These are phyloP conservation scores for Trypoxylon attenuatum DNA, from an alignment of 2,888 invertebrate species.

Conservation along the genomic window DNA sequence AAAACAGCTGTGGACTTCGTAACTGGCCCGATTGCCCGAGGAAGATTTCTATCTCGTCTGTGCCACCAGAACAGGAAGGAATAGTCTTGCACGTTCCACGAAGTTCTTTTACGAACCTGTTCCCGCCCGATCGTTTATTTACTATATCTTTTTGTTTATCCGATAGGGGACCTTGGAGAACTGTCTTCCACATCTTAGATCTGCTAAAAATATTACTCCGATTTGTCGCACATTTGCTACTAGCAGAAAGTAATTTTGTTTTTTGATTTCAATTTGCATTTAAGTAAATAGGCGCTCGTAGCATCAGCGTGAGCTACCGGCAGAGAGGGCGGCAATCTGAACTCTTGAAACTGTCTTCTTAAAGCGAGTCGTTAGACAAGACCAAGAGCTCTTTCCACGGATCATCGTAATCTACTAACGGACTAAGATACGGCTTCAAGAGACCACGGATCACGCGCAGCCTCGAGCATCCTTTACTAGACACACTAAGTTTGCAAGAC, in stretches of 20 bases:
- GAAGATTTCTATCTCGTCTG: constrained; percentile 44
- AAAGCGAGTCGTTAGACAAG: constrained; percentile 28
- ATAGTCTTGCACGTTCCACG: constrained; percentile 4
- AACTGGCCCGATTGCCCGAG: constrained; percentile 45
- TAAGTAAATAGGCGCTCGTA: constrained; percentile 34
- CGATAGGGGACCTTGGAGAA: not conserved
- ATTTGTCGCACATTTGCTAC: too few relatives aligned
- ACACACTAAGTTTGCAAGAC: constrained; percentile 32
- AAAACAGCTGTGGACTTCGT: constrained; percentile 48
- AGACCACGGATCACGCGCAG: constrained; percentile 22
- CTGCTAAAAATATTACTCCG: too few relatives aligned
- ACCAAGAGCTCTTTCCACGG: constrained; percentile 33
- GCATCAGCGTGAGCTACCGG: constrained; percentile 1
- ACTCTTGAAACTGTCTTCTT: constrained; percentile 21
- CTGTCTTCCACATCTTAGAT: too few relatives aligned
- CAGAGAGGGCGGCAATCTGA: constrained; percentile 28
- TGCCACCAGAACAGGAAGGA: constrained; percentile 26
- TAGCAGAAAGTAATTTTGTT: too few relatives aligned
- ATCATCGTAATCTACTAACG: constrained; percentile 36
- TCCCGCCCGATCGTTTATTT: not conserved
- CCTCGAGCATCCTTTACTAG: constrained; percentile 26
- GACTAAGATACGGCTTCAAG: constrained; percentile 34
- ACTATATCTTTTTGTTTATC: not conserved
- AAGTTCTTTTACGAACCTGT: not conserved
- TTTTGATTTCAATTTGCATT: constrained; percentile 31